Evolutionary conservation across 2,113 vertebrate genomes (phyloP), one percentile per base, ranked within the genome.

Genomic region (Clarias batrachus): DNA sequence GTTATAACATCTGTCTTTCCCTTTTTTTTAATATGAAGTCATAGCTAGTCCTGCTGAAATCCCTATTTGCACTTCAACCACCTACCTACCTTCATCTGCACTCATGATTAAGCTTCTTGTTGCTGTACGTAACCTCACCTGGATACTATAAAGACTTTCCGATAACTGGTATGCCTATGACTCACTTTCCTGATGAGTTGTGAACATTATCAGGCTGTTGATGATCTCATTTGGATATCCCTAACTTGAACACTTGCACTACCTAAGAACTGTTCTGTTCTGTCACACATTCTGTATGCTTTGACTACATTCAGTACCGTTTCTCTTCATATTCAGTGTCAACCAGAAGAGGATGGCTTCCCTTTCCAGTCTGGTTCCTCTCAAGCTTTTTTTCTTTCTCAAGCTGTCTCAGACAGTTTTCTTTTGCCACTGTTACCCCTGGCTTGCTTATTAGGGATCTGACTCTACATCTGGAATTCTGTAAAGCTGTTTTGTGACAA

Each of bases 401-500:
- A 16, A 27, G 21, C 56, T 7, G 3, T 77, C n/a, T 8, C 14
- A 30, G 54, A 12, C 16, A 78, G n/a, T 10, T 27, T 78, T 56
- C 30, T 17, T 16, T 33, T 59, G 77, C 21, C 17, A 21, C 21
- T 59, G 7, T 57, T n/a, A 16, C 23, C 21, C 48, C 21, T 41
- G 23, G 48, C 12, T 77, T 52, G 21, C 48, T 54, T 23, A 54
- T 54, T 54, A 77, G 10, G 21, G 41, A n/a, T 54, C n/a, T 57
- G 57, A 30, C 30, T 57, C 54, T 78, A 30, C 74, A 56, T 78
- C 74, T 54, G 71, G 74, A 56, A 14, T 78, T 56, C 52, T 78
- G 25, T 16, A 56, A 76, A 52, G 41, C 48, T 77, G 74, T 27
- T 77, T 77, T 77, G 74, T 54, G 74, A 78, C 52, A 79, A 54